These are phyloP conservation scores for Drosophila murphyi DNA, from an alignment of 1,140 invertebrate genomes.

Conservation along the genomic window DNA sequence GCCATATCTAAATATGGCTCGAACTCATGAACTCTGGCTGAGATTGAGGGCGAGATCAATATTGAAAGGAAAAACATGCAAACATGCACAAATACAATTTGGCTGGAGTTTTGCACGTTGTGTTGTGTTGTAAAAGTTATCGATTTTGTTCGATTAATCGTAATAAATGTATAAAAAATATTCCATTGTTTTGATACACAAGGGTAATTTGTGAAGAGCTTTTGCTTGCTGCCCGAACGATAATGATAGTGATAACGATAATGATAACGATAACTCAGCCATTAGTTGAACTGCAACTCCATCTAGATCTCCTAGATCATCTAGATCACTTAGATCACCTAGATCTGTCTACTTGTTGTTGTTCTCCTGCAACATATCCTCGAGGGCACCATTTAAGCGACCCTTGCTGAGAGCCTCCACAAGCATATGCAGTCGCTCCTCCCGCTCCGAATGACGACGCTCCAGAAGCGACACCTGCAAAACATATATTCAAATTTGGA, in stretches of 20 bases:
- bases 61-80: background rate
- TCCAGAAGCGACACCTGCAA: constrained; percentile 78
- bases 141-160: constrained; percentile 8
- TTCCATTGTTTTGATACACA: constrained; percentile 5
- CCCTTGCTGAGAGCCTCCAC: constrained; percentile 84
- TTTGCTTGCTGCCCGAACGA: background rate
- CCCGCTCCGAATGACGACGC: constrained; percentile 80
- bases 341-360: constrained; percentile 64
- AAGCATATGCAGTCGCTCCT: constrained; percentile 83
- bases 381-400: constrained; percentile 76
- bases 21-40: background rate
- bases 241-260: background rate
- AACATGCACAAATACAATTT: constrained; percentile 4
- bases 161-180: constrained; percentile 6
- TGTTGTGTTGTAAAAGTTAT: constrained; percentile 10
- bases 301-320: background rate
- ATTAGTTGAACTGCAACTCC: background rate
- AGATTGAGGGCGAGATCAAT: background rate
- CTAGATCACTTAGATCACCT: background rate
- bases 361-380: constrained; percentile 76
- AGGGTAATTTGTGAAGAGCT: constrained; percentile 12
- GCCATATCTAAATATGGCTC: background rate
- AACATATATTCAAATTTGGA: background rate
- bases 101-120: constrained; percentile 10
- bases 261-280: constrained; percentile 4